Evolutionary conservation across 2,113 vertebrate species (phyloP).

Genomic region (Diphyllodes magnificus): DNA sequence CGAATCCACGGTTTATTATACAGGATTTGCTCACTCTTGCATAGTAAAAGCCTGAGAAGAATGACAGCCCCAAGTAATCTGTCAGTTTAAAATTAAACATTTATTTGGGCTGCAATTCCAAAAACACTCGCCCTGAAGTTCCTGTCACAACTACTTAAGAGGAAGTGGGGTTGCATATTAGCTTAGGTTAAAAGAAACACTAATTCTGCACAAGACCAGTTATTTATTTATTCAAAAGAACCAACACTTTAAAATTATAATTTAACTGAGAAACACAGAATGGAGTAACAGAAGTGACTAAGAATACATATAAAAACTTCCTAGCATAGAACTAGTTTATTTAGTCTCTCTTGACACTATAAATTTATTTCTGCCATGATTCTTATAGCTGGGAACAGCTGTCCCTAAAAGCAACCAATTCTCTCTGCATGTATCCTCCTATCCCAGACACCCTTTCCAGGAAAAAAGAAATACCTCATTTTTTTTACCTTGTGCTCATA

Average conservation of each 20-base stretch:
- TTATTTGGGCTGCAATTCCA: slow-evolving; percentile 43
- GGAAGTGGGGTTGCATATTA: neutral
- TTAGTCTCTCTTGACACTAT: neutral
- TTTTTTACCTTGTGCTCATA: neutral
- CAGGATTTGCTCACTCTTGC: slow-evolving; percentile 26
- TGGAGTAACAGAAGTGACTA: neutral
- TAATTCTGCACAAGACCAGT: neutral
- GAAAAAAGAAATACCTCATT: neutral
- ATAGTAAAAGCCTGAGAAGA: neutral
- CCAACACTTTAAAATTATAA: neutral
- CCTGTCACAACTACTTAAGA: slow-evolving; percentile 32
- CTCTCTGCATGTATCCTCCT: neutral
- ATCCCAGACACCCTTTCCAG: neutral
- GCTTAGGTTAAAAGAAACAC: neutral
- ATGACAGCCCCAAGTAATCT: slow-evolving; percentile 16
- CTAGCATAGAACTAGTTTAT: neutral
- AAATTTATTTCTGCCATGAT: neutral
- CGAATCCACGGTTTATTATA: neutral
- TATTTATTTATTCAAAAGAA: neutral
- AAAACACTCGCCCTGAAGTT: slow-evolving; percentile 26
- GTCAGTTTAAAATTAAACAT: slow-evolving; percentile 45
- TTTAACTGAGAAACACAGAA: neutral
- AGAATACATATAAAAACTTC: neutral
- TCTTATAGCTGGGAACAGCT: slow-evolving; percentile 10
- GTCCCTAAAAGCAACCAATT: neutral